These are phyloP conservation scores for Apteryx mantelli DNA, from an alignment of 2,113 vertebrate species.

Conservation along the genomic window DNA sequence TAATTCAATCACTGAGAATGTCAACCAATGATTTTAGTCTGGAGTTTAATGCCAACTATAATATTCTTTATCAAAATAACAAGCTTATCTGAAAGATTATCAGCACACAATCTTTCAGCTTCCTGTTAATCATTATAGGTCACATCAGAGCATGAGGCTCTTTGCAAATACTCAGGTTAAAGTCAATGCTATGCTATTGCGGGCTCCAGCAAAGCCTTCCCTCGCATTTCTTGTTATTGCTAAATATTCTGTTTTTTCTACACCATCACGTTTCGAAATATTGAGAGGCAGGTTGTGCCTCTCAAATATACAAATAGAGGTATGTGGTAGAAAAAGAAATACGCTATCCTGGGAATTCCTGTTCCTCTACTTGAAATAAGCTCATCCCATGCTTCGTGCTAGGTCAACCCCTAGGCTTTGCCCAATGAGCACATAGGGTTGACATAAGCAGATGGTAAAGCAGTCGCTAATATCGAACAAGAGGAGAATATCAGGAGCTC, in stretches of 20 bases:
- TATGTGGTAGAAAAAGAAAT: neutral
- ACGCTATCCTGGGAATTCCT: neutral
- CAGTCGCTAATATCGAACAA: neutral
- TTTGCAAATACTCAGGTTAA: neutral
- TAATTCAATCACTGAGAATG: conserved; percentile 63
- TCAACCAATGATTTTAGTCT: conserved; percentile 35
- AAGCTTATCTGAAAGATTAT: conserved; percentile 29
- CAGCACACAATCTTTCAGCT: conserved; percentile 23
- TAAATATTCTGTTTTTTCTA: neutral
- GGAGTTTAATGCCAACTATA: conserved; percentile 49
- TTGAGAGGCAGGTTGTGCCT: neutral
- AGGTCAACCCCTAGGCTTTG: neutral
- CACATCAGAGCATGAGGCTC: neutral
- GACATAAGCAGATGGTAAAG: neutral
- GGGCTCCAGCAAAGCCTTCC: neutral
- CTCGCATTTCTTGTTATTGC: neutral
- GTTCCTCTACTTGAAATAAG: neutral
- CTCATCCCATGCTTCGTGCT: neutral
- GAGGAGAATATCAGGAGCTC: neutral
- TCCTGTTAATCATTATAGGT: conserved; percentile 38
- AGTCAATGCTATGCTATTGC: neutral
- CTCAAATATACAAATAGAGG: neutral
- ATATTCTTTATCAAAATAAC: conserved; percentile 56
- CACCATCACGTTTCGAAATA: neutral
- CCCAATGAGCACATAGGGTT: neutral